Evolutionary conservation across 2,888 invertebrate genomes (phyloP).

Genomic region (Tinea pellionella): DNA sequence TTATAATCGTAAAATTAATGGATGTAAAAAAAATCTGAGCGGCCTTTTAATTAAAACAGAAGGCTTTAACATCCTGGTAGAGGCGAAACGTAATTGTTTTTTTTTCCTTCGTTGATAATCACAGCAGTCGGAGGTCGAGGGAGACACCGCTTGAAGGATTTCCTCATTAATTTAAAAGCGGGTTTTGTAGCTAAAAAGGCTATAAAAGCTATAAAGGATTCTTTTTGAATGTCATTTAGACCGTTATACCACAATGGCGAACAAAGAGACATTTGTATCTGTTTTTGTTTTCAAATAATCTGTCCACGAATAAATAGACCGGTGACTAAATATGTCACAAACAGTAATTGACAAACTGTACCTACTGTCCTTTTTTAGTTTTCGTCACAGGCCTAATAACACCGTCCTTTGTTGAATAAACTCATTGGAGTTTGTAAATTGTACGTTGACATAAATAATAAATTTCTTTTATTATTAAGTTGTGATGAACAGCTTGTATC

Average conservation of each 20-base stretch:
- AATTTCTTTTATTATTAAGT: no score
- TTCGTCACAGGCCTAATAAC: not conserved
- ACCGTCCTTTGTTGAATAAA: no score
- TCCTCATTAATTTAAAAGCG: conserved; percentile 35
- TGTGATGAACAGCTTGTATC: no score
- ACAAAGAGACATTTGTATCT: conserved; percentile 5
- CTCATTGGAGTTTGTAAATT: no score
- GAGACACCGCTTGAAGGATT: conserved; percentile 28
- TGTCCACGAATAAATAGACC: not conserved
- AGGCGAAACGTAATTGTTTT: conserved; percentile 34
- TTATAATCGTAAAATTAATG: conserved; percentile 4
- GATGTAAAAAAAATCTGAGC: not conserved
- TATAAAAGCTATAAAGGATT: conserved; percentile 25
- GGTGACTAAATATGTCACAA: not conserved
- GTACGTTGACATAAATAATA: no score
- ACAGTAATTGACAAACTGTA: conserved; percentile 2
- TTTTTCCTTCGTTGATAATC: conserved; percentile 36
- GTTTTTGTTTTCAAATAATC: conserved; percentile 9
- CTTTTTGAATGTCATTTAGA: conserved; percentile 26
- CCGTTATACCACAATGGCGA: conserved; percentile 13
- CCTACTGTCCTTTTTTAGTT: not conserved
- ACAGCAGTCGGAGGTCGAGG: conserved; percentile 22
- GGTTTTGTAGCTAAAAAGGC: conserved; percentile 26
- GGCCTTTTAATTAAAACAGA: conserved; percentile 40
- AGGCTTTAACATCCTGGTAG: conserved; percentile 32